Conservation (phyloP, 2,797 vertebrate species). For the Triplophysa bombifrons region DNA sequence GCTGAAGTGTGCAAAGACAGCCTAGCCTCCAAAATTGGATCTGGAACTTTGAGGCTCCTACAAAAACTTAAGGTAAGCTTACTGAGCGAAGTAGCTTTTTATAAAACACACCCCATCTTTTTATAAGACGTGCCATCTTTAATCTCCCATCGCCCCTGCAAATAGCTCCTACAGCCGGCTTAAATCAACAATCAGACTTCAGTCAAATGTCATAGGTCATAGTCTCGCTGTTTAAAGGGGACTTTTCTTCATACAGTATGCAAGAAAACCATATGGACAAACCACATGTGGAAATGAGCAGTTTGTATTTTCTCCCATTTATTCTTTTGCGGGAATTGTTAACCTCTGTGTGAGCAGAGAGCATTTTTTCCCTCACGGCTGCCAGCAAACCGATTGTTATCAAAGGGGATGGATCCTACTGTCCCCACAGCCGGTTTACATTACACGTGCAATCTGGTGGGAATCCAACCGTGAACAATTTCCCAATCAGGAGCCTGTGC, state of each 20-base stretch:
- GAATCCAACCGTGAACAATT: slow-evolving; percentile 56
- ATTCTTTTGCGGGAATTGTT: slow-evolving; percentile 55
- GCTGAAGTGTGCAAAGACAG: slow-evolving; percentile 50
- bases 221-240: not conserved
- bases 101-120: slow-evolving; percentile 31
- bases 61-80: too few species aligned
- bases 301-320: slow-evolving; percentile 64
- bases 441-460: slow-evolving; percentile 62
- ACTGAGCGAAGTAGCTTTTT: slow-evolving; percentile 49
- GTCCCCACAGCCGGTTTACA: slow-evolving; percentile 64
- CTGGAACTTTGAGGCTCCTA: slow-evolving; percentile 13
- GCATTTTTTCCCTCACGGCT: slow-evolving; percentile 56
- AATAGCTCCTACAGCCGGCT: not conserved
- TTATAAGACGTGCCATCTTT: not conserved
- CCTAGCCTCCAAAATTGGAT: slow-evolving; percentile 64
- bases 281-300: slow-evolving; percentile 64
- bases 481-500: slow-evolving; percentile 42
- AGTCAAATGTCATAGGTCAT: not conserved
- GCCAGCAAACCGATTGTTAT: slow-evolving; percentile 57
- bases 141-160: not conserved
- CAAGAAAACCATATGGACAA: slow-evolving; percentile 55
- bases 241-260: slow-evolving; percentile 50
- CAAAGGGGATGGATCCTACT: slow-evolving; percentile 53
- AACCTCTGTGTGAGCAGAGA: slow-evolving; percentile 50
- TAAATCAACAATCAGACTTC: not conserved